A percentile compares a stretch with the other conserved stretches of the same genome.
Evolutionary conservation across 2,797 vertebrate genomes (phyloP).

Genomic region (Psittacula derbiana): DNA sequence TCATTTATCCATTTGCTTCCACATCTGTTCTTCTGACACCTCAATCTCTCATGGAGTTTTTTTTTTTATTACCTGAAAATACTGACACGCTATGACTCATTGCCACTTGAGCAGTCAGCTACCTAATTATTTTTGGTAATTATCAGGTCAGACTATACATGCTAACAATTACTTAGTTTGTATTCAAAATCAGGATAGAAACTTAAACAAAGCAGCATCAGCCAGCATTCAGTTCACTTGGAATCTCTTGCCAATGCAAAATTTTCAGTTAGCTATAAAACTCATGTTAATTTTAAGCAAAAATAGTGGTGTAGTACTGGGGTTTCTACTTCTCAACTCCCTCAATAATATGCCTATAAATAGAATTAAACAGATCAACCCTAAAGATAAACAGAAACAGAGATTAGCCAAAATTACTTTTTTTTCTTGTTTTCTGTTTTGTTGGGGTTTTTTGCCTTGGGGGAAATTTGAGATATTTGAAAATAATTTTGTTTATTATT

Average conservation of each 20-base stretch:
- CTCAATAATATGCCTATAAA: neutral
- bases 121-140: neutral
- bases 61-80: slow-evolving; percentile 43
- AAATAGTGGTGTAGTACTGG: neutral
- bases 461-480: neutral
- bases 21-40: slow-evolving; percentile 25
- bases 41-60: neutral
- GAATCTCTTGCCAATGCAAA: neutral
- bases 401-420: neutral
- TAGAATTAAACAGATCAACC: neutral
- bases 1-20: slow-evolving; percentile 47
- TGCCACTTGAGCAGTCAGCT: slow-evolving; percentile 8
- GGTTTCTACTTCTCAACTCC: neutral
- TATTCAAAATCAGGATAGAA: neutral
- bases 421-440: neutral
- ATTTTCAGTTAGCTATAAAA: neutral
- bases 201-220: neutral
- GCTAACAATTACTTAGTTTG: neutral
- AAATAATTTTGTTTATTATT: neutral
- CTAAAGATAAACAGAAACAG: neutral
- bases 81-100: neutral
- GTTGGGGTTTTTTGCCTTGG: fast-evolving
- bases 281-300: neutral
- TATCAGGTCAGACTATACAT: neutral
- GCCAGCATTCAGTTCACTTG: neutral